These are phyloP conservation scores for Littorina saxatilis DNA, from an alignment of 1,140 invertebrate genomes.

Conservation along the genomic window DNA sequence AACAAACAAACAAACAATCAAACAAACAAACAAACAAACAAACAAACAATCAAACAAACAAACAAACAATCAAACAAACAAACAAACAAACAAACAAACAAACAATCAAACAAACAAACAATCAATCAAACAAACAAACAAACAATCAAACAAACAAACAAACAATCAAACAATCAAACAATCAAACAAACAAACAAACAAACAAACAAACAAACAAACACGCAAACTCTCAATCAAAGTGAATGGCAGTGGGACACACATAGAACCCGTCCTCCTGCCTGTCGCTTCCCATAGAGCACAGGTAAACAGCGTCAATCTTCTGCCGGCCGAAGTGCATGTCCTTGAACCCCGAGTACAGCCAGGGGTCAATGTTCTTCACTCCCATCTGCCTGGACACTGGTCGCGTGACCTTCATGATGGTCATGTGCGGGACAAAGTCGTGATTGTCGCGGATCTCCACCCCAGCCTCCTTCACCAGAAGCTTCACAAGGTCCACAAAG, in stretches of 20 bases:
- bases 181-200: too few relatives aligned
- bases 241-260: constrained; percentile 46
- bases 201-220: neutral
- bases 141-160: neutral
- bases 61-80: neutral
- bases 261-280: constrained; percentile 72
- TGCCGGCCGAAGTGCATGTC: constrained; percentile 69
- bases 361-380: constrained; percentile 59
- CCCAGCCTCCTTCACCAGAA: constrained; percentile 64
- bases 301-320: constrained; percentile 65
- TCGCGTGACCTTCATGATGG: constrained; percentile 74
- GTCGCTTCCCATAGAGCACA: constrained; percentile 71
- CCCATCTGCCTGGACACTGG: constrained; percentile 61
- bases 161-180: neutral
- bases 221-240: constrained; percentile 34
- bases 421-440: constrained; percentile 76
- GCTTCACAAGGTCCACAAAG: constrained; percentile 68
- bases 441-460: constrained; percentile 69
- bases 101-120: neutral
- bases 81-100: neutral
- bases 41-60: neutral
- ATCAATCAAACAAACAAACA: too few relatives aligned
- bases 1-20: neutral
- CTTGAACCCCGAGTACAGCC: constrained; percentile 61
- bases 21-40: too few relatives aligned